These are phyloP conservation scores for Anarsia innoxiella DNA, from an alignment of 2,888 invertebrate species.

Conservation along the genomic window DNA sequence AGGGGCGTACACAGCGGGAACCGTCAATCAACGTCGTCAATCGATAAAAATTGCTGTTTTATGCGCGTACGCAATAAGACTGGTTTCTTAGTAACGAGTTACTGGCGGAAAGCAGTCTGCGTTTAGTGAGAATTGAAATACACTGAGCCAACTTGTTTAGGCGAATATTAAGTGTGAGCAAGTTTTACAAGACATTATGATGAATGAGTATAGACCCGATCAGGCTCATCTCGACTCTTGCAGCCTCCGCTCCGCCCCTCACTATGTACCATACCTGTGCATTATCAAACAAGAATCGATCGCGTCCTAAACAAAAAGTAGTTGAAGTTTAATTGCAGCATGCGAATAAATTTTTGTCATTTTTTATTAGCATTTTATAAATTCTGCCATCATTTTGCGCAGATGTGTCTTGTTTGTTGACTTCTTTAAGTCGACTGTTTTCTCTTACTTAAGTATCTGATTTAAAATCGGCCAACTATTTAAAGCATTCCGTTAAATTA, in stretches of 20 bases:
- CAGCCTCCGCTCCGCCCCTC: conserved; percentile 21
- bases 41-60: conserved; percentile 38
- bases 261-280: conserved; percentile 11
- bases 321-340: conserved; percentile 17
- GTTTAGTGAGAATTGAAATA: neutral
- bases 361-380: conserved; percentile 14
- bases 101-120: conserved; percentile 16
- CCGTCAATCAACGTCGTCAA: conserved; percentile 47
- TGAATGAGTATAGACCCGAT: too few species aligned
- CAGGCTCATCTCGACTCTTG: too few species aligned
- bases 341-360: conserved; percentile 18
- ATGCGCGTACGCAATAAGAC: conserved; percentile 19
- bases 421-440: too few species aligned
- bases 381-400: too few species aligned
- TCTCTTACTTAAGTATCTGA: too few species aligned
- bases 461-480: too few species aligned
- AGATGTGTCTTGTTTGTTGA: conserved; percentile 7
- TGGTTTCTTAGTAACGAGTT: conserved; percentile 10
- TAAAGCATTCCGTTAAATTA: too few species aligned
- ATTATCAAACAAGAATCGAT: conserved; percentile 29
- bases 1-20: conserved; percentile 34
- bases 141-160: too few species aligned
- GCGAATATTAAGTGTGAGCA: too few species aligned
- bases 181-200: too few species aligned
- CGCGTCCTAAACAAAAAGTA: conserved; percentile 26